Percentiles rank a stretch among this genome's conserved stretches.
Evolutionary conservation across 1,140 invertebrate species (phyloP).

Genomic region (Tetragonula clypearis): DNA sequence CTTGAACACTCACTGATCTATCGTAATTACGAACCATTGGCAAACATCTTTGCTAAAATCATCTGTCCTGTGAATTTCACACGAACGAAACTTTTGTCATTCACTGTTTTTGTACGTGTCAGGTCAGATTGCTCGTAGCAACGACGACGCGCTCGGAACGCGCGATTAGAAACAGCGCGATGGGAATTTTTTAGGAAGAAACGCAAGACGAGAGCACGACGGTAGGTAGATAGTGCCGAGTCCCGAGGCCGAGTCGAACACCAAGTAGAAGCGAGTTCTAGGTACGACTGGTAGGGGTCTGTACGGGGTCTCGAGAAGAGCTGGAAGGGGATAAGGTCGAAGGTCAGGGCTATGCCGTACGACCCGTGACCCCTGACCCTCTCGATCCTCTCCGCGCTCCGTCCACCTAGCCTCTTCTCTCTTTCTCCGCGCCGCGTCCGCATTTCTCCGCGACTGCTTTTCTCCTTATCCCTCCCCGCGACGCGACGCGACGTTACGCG

Average conservation of each 20-base stretch:
- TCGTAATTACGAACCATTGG: not conserved
- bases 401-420: not conserved
- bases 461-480: too few relatives aligned
- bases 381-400: conserved; percentile 63
- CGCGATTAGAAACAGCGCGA: not conserved
- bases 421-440: conserved; percentile 57
- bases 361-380: conserved; percentile 78
- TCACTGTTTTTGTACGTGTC: not conserved
- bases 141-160: too few relatives aligned
- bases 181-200: not conserved
- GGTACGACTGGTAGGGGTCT: conserved; percentile 67
- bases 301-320: conserved; percentile 57
- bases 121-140: not conserved
- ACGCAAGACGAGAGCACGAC: conserved; percentile 36
- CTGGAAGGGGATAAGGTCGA: conserved; percentile 74
- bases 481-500: too few relatives aligned
- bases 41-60: not conserved
- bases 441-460: conserved; percentile 62
- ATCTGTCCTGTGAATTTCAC: not conserved
- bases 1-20: not conserved
- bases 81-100: not conserved
- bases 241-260: conserved; percentile 56
- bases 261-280: conserved; percentile 62
- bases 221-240: conserved; percentile 22
- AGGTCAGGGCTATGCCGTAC: conserved; percentile 80